phyloP scores from a whole-genome alignment of 2,797 vertebrate genomes.

The Molossus molossus region DNA sequence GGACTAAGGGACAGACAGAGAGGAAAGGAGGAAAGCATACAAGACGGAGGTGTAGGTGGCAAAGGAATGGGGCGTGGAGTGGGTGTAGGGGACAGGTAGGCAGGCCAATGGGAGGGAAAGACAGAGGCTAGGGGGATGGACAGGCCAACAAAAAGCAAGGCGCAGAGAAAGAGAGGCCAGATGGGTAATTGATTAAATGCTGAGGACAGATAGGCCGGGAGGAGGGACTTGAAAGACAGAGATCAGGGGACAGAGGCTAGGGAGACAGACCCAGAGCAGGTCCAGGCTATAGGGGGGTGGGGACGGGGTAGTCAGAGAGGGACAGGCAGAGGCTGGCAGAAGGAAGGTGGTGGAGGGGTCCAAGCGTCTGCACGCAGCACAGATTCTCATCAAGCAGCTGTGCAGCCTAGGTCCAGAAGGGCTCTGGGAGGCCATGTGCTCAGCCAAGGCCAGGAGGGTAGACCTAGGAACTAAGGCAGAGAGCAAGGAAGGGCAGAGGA shows the following conservation, averaged over 20 bases:
- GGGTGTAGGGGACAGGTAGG: background rate
- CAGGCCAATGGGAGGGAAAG: background rate
- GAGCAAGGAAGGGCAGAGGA: background rate
- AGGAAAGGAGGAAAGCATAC: slow-evolving; percentile 14
- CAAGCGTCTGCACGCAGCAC: background rate
- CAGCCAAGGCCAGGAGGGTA: background rate
- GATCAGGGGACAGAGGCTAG: background rate
- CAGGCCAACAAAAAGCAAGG: background rate
- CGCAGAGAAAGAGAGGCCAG: slow-evolving; percentile 4
- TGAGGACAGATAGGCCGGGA: background rate
- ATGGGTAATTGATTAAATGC: background rate
- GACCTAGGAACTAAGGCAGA: background rate
- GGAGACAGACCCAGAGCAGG: background rate
- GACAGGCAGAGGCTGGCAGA: background rate
- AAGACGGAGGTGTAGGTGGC: background rate
- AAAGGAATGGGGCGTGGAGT: background rate
- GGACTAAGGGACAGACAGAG: background rate
- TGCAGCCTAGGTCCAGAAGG: background rate
- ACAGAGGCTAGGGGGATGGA: background rate
- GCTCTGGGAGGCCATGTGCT: background rate
- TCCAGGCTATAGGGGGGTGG: background rate
- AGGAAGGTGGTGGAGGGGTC: background rate
- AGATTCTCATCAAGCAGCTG: background rate
- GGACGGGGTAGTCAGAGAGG: background rate
- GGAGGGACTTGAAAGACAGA: background rate